Percentiles rank a stretch among this genome's conserved stretches.
phyloP scores from a whole-genome alignment of 37 sponge, comb jelly and placozoan genomes.

The Mnemiopsis leidyi region DNA sequence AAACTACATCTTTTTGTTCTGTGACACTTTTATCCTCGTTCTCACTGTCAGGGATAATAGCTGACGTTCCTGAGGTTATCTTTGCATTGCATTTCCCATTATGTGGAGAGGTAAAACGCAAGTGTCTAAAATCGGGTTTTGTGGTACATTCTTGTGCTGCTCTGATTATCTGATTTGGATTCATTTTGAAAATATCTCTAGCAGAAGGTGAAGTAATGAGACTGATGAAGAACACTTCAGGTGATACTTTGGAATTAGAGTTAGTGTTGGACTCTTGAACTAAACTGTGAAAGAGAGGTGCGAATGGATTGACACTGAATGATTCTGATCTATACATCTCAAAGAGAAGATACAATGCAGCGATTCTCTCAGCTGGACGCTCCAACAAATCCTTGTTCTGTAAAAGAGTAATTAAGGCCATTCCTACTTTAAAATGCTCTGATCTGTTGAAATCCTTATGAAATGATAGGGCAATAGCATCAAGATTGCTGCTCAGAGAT shows the following conservation, averaged over 20 bases:
- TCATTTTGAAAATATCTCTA: slow-evolving; percentile 61
- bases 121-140: slow-evolving; percentile 20
- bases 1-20: background rate
- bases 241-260: background rate
- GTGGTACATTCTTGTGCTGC: slow-evolving; percentile 63
- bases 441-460: slow-evolving; percentile 75
- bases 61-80: slow-evolving; percentile 17
- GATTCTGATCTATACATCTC: slow-evolving; percentile 85
- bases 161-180: slow-evolving; percentile 11
- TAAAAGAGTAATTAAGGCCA: slow-evolving; percentile 78
- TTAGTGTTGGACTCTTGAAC: background rate
- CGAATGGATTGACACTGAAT: slow-evolving; percentile 79
- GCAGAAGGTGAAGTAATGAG: slow-evolving; percentile 59
- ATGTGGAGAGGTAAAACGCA: background rate
- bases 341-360: slow-evolving; percentile 82
- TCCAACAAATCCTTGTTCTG: slow-evolving; percentile 87
- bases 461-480: slow-evolving; percentile 73
- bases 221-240: slow-evolving; percentile 52
- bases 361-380: slow-evolving; percentile 76
- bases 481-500: slow-evolving; percentile 70
- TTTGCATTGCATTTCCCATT: background rate
- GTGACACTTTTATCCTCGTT: background rate
- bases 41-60: slow-evolving; percentile 29
- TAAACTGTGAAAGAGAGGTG: slow-evolving; percentile 73
- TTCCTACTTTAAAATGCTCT: slow-evolving; percentile 89